Evolutionary conservation across 1,140 invertebrate genomes (phyloP).

Genomic region (Aphelenchoides fujianensis): DNA sequence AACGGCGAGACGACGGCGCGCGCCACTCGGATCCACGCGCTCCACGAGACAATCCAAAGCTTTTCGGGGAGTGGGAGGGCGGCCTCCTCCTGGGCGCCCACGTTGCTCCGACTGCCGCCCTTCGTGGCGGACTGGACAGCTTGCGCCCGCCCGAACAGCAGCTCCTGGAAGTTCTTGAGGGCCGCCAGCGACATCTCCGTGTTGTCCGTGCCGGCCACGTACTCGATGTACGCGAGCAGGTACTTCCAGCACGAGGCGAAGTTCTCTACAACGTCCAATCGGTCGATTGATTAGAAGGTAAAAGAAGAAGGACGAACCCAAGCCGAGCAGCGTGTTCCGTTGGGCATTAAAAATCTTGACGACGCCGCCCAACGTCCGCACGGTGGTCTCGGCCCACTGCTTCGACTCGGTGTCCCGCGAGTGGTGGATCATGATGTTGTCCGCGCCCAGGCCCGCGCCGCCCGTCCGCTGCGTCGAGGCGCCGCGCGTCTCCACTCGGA

Average conservation of each 20-base stretch:
- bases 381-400: constrained; percentile 97
- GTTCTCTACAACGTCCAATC: constrained; percentile 37
- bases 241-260: constrained; percentile 46
- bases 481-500: constrained; percentile 79
- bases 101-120: constrained; percentile 7
- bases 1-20: constrained; percentile 35
- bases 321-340: constrained; percentile 43
- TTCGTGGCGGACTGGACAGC: neutral
- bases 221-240: constrained; percentile 63
- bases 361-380: constrained; percentile 63
- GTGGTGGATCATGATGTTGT: constrained; percentile 92
- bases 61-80: constrained; percentile 35
- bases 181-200: constrained; percentile 66
- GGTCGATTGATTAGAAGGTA: neutral
- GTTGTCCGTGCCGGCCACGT: constrained; percentile 63
- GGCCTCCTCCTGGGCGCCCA: constrained; percentile 22
- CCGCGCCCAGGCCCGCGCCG: constrained; percentile 75
- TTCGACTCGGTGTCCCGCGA: constrained; percentile 97
- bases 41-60: constrained; percentile 53
- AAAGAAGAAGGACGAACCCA: constrained; percentile 37
- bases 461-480: constrained; percentile 80
- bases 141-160: constrained; percentile 49
- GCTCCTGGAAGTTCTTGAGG: constrained; percentile 64
- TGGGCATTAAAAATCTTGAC: constrained; percentile 62
- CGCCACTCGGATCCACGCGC: constrained; percentile 39